A percentile compares a stretch with the other conserved stretches of the same genome.
Evolutionary conservation across 1,140 invertebrate genomes (phyloP).

Genomic region (Achatina immaculata): DNA sequence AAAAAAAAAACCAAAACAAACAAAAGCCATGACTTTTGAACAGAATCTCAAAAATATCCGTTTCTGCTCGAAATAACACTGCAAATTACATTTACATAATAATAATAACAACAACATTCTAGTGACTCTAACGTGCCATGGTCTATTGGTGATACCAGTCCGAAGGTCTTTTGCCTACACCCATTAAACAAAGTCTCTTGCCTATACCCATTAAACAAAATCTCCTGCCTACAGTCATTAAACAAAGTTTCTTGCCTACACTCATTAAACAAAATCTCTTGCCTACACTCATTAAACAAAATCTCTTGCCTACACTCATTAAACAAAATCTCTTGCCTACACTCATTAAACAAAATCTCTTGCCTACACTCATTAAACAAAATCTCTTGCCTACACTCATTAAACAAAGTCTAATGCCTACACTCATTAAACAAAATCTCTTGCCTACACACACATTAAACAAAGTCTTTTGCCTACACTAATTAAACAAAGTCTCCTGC

Average conservation of each 20-base stretch:
- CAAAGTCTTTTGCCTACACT: conserved; percentile 1
- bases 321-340: conserved; percentile 13
- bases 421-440: neutral
- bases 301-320: neutral
- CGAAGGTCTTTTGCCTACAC: no score
- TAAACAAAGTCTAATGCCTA: neutral
- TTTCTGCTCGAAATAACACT: no score
- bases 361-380: neutral
- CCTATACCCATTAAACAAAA: neutral
- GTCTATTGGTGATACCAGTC: no score
- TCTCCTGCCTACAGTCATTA: neutral
- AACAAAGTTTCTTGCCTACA: neutral
- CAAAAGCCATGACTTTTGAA: no score
- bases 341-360: conserved; percentile 25
- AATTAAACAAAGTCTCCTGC: neutral
- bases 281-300: neutral
- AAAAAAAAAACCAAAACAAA: no score
- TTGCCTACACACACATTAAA: neutral
- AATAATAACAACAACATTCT: no score
- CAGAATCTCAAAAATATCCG: no score
- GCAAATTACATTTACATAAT: no score
- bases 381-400: neutral
- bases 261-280: neutral
- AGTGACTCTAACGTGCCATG: no score
- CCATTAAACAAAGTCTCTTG: no score